A percentile compares a stretch with the other conserved stretches of the same genome.
Conservation (phyloP, 2,888 invertebrate species). For the Enchytraeus crypticus region DNA sequence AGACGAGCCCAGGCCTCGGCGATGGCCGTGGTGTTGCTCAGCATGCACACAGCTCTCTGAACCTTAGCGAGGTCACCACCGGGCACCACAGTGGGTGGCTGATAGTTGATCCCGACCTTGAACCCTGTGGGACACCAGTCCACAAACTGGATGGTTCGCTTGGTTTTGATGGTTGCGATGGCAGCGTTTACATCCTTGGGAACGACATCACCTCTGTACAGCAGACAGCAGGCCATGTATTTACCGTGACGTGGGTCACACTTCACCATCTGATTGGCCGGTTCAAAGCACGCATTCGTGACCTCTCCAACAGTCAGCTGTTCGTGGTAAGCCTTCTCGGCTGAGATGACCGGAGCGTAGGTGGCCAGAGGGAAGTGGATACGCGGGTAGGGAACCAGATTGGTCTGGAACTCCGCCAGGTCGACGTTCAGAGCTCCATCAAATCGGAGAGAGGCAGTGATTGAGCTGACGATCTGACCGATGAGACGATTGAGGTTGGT, state of each 20-base stretch:
- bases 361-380: too few relatives aligned
- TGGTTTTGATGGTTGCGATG: constrained; percentile 46
- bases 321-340: too few relatives aligned
- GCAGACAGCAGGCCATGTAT: too few relatives aligned
- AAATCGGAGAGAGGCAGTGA: too few relatives aligned
- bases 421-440: constrained; percentile 53
- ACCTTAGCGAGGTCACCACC: constrained; percentile 56
- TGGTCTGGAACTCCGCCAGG: constrained; percentile 55
- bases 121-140: too few relatives aligned
- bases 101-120: too few relatives aligned
- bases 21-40: constrained; percentile 84
- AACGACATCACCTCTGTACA: constrained; percentile 87
- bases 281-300: constrained; percentile 94
- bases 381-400: too few relatives aligned
- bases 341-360: too few relatives aligned
- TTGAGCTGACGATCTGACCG: too few relatives aligned
- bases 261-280: too few relatives aligned
- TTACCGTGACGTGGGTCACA: too few relatives aligned
- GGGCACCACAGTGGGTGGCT: too few relatives aligned
- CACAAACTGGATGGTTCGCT: constrained; percentile 34
- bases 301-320: constrained; percentile 70
- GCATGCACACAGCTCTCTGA: constrained; percentile 71
- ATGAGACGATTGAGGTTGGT: constrained; percentile 85
- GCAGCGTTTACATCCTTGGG: constrained; percentile 69
- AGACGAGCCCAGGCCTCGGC: constrained; percentile 76